phyloP scores from a whole-genome alignment of 2,113 vertebrate genomes.

The Tor tambroides region DNA sequence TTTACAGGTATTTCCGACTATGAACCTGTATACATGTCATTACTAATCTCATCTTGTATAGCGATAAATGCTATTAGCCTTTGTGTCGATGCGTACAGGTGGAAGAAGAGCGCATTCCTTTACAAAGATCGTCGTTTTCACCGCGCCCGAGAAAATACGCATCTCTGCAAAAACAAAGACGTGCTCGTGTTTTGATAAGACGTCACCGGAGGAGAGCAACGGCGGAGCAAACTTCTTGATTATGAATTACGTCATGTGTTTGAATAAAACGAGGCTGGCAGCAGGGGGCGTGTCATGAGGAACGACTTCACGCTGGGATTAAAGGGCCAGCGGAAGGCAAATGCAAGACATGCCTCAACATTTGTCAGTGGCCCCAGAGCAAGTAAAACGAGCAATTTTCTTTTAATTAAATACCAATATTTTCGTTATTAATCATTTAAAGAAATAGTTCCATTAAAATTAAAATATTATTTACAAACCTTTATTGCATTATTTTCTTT shows the following conservation, averaged over 20 bases:
- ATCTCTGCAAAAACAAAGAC: slow-evolving; percentile 68
- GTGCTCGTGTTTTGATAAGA: slow-evolving; percentile 60
- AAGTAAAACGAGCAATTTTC: background rate
- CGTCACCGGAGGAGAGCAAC: slow-evolving; percentile 35
- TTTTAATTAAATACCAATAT: background rate
- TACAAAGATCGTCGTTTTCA: slow-evolving; percentile 49
- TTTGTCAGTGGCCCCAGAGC: background rate
- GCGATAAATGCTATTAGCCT: background rate
- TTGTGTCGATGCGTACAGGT: slow-evolving; percentile 3
- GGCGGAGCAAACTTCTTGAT: slow-evolving; percentile 61
- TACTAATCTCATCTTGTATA: background rate
- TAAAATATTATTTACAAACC: background rate
- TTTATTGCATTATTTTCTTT: background rate
- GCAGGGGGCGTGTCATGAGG: slow-evolving; percentile 64
- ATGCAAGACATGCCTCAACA: slow-evolving; percentile 1
- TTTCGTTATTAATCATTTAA: background rate
- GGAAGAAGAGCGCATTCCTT: slow-evolving; percentile 63
- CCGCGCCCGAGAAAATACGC: slow-evolving; percentile 47
- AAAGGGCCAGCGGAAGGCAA: slow-evolving; percentile 62
- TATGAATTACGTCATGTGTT: slow-evolving; percentile 73
- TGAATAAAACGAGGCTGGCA: slow-evolving; percentile 42
- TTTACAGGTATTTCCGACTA: background rate
- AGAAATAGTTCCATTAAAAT: background rate
- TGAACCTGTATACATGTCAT: background rate
- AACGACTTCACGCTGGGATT: slow-evolving; percentile 58